Evolutionary conservation across 2,113 vertebrate genomes (phyloP), one percentile per base, ranked within the genome.

Genomic region (Myrmophylax atrothorax): DNA sequence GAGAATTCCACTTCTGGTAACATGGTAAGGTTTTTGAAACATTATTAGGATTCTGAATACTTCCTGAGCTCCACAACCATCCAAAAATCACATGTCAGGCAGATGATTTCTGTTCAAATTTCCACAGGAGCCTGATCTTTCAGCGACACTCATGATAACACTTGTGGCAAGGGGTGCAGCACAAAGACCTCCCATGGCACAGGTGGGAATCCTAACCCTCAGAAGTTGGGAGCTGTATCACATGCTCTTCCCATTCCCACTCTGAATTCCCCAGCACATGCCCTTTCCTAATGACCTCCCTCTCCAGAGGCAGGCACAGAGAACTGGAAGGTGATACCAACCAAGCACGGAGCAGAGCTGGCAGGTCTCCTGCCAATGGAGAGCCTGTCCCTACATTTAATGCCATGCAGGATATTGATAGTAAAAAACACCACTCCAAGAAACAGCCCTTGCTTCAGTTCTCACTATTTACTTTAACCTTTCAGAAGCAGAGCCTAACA

Each of bases 241-340:
- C 3, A 1, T 0, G 2, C n/a, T 46, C 31, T 33, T 73, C 58
- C 50, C 69, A 47, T 10, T 52, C 42, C 49, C 1, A 0, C 66
- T 64, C 67, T 20, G 84, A 84, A 50, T 40, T 8, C 15, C 37
- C 23, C 42, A 44, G 12, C 16, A 59, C 3, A 2, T 6, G 5
- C 13, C 33, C 12, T 59, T 60, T 26, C 42, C 13, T 38, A 23
- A 52, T 18, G 1, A 0, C 9, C 46, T 53, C 37, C 26, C 1
- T 1, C 40, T 82, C 42, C 0, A 0, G 25, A 76, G 46, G 37
- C 5, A 60, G 58, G 18, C 17, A 15, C 1, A 3, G 16, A 35
- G 38, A 70, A 37, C 14, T 3, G 25, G 42, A 62, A 50, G 35
- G 64, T 37, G 23, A 42, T 12, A 77, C 10, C 12, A 31, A 59